Evolutionary conservation across 2,888 invertebrate genomes (phyloP).

Genomic region (Prionchulus punctatus): DNA sequence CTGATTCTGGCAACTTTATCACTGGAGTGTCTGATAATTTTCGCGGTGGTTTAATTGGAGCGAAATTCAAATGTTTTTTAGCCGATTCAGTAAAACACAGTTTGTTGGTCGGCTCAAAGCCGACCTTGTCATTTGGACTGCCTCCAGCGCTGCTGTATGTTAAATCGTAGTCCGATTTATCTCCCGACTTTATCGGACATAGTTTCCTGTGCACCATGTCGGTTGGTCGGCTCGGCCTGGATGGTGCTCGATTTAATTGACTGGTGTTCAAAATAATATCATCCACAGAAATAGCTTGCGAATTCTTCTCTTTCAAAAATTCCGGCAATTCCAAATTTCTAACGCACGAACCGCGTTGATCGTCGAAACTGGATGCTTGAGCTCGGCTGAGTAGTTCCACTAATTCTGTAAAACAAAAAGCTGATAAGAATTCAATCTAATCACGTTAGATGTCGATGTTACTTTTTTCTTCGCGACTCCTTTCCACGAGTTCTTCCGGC

Average conservation of each 20-base stretch:
- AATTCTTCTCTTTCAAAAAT: neutral
- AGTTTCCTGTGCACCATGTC: neutral
- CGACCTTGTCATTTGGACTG: too few relatives aligned
- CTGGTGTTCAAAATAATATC: neutral
- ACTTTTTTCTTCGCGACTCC: neutral
- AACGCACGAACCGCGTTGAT: neutral
- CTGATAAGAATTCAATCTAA: neutral
- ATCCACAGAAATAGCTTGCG: neutral
- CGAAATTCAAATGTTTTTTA: too few relatives aligned
- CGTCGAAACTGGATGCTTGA: neutral
- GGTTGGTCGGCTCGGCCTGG: neutral
- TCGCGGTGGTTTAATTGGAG: too few relatives aligned
- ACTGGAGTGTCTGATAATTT: too few relatives aligned
- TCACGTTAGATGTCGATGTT: too few relatives aligned
- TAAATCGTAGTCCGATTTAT: too few relatives aligned
- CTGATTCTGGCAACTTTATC: too few relatives aligned
- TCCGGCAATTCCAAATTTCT: neutral
- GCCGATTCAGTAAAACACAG: too few relatives aligned
- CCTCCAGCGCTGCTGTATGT: too few relatives aligned
- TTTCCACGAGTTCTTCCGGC: neutral
- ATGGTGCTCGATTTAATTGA: neutral
- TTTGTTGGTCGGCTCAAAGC: too few relatives aligned
- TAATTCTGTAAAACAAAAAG: too few relatives aligned
- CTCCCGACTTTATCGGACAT: too few relatives aligned
- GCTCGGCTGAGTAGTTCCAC: neutral